A percentile compares a stretch with the other conserved stretches of the same genome.
Conservation (phyloP, 1,140 invertebrate species). For the Bombus fervidus region DNA sequence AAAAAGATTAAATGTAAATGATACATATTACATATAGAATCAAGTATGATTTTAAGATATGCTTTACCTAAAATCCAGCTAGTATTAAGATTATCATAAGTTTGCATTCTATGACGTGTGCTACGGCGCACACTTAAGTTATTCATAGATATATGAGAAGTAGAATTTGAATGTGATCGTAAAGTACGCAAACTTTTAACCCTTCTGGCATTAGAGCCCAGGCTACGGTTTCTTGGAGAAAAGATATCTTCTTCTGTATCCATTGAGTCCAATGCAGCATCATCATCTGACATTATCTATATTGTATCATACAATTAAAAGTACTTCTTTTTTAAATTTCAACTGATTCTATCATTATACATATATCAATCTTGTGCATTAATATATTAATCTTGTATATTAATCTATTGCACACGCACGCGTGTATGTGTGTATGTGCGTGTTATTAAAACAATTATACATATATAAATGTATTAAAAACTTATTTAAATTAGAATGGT, state of each 20-base stretch:
- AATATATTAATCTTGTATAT: too few relatives aligned
- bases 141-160: conserved; percentile 73
- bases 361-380: background rate
- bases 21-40: background rate
- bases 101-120: conserved; percentile 84
- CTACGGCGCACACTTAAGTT: conserved; percentile 83
- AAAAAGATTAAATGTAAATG: background rate
- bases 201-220: conserved; percentile 68
- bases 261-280: conserved; percentile 79
- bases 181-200: conserved; percentile 75
- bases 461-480: background rate
- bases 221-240: conserved; percentile 69
- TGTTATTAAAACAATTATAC: background rate
- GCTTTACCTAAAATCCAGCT: conserved; percentile 83
- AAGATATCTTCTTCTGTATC: conserved; percentile 81
- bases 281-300: conserved; percentile 81
- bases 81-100: conserved; percentile 83
- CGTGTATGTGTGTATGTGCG: too few relatives aligned
- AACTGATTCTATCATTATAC: background rate
- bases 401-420: too few relatives aligned
- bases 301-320: conserved; percentile 3
- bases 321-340: background rate
- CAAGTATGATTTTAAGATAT: background rate
- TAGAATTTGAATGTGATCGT: conserved; percentile 73
- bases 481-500: background rate